These are phyloP conservation scores for Teinopalpus imperialis DNA, from an alignment of 2,888 invertebrate species.

Conservation along the genomic window DNA sequence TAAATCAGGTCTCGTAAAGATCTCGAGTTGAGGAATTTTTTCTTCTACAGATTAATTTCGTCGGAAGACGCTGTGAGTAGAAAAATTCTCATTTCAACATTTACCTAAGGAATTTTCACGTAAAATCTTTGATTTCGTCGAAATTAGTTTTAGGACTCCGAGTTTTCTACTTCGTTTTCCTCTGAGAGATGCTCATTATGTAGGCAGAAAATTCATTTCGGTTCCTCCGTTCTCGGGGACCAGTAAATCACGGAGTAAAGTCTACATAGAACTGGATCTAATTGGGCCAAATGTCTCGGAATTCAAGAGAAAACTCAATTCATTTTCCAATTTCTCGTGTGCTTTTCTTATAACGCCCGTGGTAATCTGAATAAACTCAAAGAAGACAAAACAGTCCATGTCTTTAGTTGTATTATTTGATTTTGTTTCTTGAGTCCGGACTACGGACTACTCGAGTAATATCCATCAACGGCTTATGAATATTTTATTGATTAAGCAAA, in stretches of 20 bases:
- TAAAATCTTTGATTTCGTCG: slow-evolving; percentile 26
- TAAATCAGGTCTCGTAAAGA: slow-evolving; percentile 19
- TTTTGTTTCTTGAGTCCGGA: no score
- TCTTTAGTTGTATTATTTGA: no score
- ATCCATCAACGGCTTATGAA: no score
- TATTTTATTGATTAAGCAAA: no score
- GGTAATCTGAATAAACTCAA: no score
- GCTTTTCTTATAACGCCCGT: no score
- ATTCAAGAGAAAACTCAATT: no score
- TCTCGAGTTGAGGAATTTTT: slow-evolving; percentile 7
- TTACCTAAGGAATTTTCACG: slow-evolving; percentile 24
- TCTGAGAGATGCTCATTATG: slow-evolving; percentile 1
- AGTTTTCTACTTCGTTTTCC: slow-evolving; percentile 10
- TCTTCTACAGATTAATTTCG: slow-evolving; percentile 18
- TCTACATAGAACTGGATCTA: not conserved
- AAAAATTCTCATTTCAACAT: slow-evolving; percentile 26
- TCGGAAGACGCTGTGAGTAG: slow-evolving; percentile 1
- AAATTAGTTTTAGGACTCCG: slow-evolving; percentile 25
- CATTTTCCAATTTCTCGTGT: no score
- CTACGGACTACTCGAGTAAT: no score
- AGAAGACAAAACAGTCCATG: no score
- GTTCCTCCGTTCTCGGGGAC: not conserved
- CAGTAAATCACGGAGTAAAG: not conserved
- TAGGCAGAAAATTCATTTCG: slow-evolving; percentile 8
- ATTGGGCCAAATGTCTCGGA: not conserved